Conservation (phyloP, 2,113 vertebrate genomes). For the Colius striatus region DNA sequence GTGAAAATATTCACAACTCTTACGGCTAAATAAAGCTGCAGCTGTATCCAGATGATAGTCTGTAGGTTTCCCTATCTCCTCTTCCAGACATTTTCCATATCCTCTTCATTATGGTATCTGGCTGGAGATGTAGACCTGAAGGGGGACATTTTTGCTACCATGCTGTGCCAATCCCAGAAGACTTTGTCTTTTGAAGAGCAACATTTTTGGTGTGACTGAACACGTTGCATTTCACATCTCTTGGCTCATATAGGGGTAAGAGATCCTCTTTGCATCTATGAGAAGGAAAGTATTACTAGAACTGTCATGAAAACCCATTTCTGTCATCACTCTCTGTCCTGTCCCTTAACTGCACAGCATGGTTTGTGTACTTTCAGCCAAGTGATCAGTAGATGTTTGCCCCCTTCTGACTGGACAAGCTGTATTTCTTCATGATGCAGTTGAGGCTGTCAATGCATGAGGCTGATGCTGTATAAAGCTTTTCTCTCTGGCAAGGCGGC, state of each 20-base stretch:
- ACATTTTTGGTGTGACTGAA: background rate
- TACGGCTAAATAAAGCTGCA: slow-evolving; percentile 3
- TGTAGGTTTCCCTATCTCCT: background rate
- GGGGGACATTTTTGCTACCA: background rate
- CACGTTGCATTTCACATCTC: background rate
- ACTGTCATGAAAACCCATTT: background rate
- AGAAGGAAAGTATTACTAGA: background rate
- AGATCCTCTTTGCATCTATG: background rate
- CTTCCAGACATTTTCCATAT: background rate
- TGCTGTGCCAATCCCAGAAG: background rate
- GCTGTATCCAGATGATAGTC: background rate
- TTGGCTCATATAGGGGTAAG: background rate
- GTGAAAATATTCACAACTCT: slow-evolving; percentile 8
- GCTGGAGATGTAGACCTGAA: background rate
- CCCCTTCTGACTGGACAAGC: background rate
- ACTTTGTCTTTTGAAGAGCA: background rate
- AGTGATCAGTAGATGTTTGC: background rate
- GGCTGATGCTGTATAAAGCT: background rate
- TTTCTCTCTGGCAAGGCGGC: background rate
- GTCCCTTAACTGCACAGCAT: accelerated
- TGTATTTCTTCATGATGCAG: background rate
- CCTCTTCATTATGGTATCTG: background rate
- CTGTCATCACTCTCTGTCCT: background rate
- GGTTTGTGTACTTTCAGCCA: background rate
- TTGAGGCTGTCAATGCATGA: background rate